Base-by-base conservation (phyloP, 2,113 vertebrate genomes). In the Labeo rohita region DNA sequence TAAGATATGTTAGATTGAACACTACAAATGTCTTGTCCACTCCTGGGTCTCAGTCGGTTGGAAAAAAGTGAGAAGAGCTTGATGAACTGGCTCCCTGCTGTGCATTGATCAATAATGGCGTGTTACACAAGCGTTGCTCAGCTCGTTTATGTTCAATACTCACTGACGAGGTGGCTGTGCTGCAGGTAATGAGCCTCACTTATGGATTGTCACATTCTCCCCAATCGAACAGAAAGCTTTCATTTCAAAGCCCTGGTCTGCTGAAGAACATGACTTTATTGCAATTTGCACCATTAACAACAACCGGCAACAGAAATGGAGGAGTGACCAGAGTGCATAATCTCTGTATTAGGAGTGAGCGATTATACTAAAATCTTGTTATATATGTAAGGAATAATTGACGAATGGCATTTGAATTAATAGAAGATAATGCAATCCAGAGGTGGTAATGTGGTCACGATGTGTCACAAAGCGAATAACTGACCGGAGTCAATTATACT, bases 71-170 rank as follows among this genome's bases (percentile, higher is more conserved):
- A 47, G 45, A 84, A 84, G 6, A 13, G 59, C 83, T 77, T 84
- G 84, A 88, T 80, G 77, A 83, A 88, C 84, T 86, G 75, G 28
- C 75, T 61, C 80, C 65, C 75, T 7, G 28, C 75, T 34, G 13
- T 28, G 39, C 73, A 81, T 89, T 76, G 89, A 89, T 89, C 81
- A 77, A 72, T 83, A 72, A 63, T 65, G 18, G 66, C 16, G 3
- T 28, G 59, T 63, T 80, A 85, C 63, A 78, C 59, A 43, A 68
- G 68, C 23, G 68, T 68, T 88, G 85, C 81, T 88, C 85, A 54
- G 84, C 80, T 88, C 36, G 80, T 84, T 86, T 84, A 75, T n/a
- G 87, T 83, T 86, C 87, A 47, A 86, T 88, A 88, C 76, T 80
- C 81, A 54, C 70, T 36, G 54, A 56, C 11, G 16, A 65, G 75